Evolutionary conservation across 2,797 vertebrate species (phyloP).

Genomic region (Cuculus canorus): DNA sequence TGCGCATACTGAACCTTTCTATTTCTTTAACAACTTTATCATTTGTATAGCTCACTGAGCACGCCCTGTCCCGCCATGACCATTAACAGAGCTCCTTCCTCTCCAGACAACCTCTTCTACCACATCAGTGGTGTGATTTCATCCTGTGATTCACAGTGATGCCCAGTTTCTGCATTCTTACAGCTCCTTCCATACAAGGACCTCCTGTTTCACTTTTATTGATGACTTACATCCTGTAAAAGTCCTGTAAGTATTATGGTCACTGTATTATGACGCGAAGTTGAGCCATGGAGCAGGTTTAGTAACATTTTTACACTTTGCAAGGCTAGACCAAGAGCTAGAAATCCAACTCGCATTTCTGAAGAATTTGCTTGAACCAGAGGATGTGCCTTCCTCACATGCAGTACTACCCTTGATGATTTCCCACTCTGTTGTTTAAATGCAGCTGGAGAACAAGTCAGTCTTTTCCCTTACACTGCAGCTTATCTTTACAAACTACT

Average conservation of each 20-base stretch:
- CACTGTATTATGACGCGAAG: background rate
- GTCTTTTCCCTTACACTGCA: background rate
- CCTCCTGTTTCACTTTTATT: background rate
- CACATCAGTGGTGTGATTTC: background rate
- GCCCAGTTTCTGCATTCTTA: background rate
- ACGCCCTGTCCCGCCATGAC: fast-evolving
- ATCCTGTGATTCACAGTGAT: background rate
- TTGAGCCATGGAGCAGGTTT: background rate
- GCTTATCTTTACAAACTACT: background rate
- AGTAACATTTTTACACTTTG: background rate
- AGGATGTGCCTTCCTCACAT: background rate
- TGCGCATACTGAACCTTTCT: background rate
- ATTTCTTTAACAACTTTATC: background rate
- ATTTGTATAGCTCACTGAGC: background rate
- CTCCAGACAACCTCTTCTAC: background rate
- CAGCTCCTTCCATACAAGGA: background rate
- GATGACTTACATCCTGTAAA: background rate
- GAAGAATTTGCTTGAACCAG: background rate
- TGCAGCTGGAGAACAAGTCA: background rate
- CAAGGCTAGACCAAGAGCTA: background rate
- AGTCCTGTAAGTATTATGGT: background rate
- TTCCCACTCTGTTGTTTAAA: background rate
- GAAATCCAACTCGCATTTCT: background rate
- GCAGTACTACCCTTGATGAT: background rate
- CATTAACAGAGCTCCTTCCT: background rate